Evolutionary conservation across 2,888 invertebrate genomes (phyloP).

Genomic region (Lysandra bellargus): DNA sequence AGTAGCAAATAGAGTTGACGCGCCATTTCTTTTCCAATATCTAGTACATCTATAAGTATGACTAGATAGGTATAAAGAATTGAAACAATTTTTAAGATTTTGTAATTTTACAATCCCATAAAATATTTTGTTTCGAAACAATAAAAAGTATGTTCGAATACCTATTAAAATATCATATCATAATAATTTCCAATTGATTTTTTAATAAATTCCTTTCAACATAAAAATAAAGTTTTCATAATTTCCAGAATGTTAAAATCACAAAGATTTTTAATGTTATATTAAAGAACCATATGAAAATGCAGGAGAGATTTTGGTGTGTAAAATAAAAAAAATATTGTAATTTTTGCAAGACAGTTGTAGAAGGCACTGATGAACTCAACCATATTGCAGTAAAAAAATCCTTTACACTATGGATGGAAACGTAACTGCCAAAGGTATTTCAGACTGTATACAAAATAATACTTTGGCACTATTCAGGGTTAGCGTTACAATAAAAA

Average conservation of each 20-base stretch:
- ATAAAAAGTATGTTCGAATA: neutral
- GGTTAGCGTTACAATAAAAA: neutral
- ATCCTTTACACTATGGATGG: neutral
- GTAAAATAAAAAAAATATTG: neutral
- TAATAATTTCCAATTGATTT: conserved; percentile 9
- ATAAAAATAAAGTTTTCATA: neutral
- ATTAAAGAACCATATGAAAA: neutral
- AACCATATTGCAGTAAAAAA: conserved; percentile 5
- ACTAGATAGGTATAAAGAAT: conserved; percentile 1
- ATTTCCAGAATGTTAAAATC: neutral
- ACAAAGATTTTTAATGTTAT: neutral
- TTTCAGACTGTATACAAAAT: neutral
- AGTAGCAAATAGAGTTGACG: neutral
- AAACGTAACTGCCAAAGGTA: conserved; percentile 18
- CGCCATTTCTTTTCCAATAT: neutral
- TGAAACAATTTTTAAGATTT: neutral
- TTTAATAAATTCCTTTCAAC: neutral
- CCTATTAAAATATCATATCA: neutral
- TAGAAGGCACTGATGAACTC: neutral
- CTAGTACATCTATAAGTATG: neutral
- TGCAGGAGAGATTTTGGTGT: neutral
- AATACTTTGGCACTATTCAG: conserved; percentile 17
- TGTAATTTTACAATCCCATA: neutral
- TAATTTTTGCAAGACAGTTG: conserved; percentile 12
- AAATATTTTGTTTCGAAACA: neutral